Conservation (phyloP, 2,888 invertebrate genomes). For the Notodonta ziczac region DNA sequence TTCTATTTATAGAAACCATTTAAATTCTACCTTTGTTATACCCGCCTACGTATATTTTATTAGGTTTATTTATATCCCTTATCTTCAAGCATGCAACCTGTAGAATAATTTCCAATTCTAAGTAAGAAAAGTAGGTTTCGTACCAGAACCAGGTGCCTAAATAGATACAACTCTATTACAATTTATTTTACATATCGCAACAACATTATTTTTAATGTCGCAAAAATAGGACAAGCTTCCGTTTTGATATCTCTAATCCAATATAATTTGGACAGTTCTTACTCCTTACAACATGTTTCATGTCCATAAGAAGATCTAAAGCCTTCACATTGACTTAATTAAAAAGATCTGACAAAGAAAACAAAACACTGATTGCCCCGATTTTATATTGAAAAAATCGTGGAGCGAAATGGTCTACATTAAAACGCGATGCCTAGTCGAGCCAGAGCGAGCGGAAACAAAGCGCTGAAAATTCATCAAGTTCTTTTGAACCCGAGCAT, state of each 20-base stretch:
- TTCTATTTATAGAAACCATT: slow-evolving; percentile 66
- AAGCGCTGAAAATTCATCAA: slow-evolving; percentile 81
- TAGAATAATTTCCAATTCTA: neutral
- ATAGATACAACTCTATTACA: too few species aligned
- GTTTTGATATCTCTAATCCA: too few species aligned
- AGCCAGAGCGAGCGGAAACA: slow-evolving; percentile 79
- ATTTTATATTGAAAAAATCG: slow-evolving; percentile 69
- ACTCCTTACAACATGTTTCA: too few species aligned
- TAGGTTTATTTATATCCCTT: neutral
- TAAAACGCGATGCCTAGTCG: slow-evolving; percentile 82
- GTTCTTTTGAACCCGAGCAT: slow-evolving; percentile 80
- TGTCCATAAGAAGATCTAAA: too few species aligned
- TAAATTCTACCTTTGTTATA: slow-evolving; percentile 23
- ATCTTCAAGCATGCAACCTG: neutral
- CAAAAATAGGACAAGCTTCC: too few species aligned
- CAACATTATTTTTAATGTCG: too few species aligned
- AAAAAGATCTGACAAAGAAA: slow-evolving; percentile 34
- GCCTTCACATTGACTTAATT: slow-evolving; percentile 8
- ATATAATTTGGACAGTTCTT: too few species aligned
- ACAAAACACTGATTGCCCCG: slow-evolving; percentile 60
- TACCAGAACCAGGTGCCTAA: too few species aligned
- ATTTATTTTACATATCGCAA: neutral
- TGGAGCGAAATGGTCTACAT: slow-evolving; percentile 77
- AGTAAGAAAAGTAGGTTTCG: too few species aligned
- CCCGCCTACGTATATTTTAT: slow-evolving; percentile 5